A percentile compares a stretch with the other conserved stretches of the same genome.
These are phyloP conservation scores for Leptinotarsa lineolata DNA, from an alignment of 1,140 invertebrate genomes.

Conservation along the genomic window DNA sequence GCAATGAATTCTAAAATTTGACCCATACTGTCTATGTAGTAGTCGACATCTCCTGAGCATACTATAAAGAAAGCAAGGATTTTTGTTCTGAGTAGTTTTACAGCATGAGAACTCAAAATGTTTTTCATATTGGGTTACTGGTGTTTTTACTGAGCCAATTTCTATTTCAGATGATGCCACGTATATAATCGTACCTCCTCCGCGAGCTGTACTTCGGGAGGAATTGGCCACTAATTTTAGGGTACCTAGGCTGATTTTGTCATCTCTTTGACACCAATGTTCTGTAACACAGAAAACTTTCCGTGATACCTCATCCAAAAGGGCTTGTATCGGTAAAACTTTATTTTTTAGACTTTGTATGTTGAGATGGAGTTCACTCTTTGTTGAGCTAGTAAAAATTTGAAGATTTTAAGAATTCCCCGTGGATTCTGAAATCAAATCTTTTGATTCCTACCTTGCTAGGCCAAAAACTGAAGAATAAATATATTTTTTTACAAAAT, in stretches of 20 bases:
- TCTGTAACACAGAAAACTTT: slow-evolving; percentile 1
- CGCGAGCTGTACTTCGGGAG: no score
- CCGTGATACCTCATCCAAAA: slow-evolving; percentile 1
- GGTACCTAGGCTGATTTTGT: not conserved
- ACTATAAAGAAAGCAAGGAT: not conserved
- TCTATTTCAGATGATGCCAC: not conserved
- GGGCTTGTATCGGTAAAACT: no score
- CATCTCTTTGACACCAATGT: slow-evolving; percentile 5
- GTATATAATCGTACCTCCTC: slow-evolving; percentile 10
- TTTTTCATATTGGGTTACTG: slow-evolving; percentile 5
- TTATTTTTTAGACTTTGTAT: no score
- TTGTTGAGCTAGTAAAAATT: no score
- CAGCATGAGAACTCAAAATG: slow-evolving; percentile 14
- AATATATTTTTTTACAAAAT: no score
- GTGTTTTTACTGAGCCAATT: no score
- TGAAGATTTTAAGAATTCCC: no score
- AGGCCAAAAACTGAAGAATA: no score
- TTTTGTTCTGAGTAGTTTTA: slow-evolving; percentile 9
- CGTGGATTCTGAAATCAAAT: no score
- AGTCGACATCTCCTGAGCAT: not conserved
- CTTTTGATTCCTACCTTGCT: no score
- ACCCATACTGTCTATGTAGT: slow-evolving; percentile 9
- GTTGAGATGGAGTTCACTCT: no score
- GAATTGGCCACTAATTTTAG: not conserved
- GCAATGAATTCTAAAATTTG: no score